A percentile compares a stretch with the other conserved stretches of the same genome.
Evolutionary conservation across 2,888 invertebrate genomes (phyloP).

Genomic region (Diarsia dahlii): DNA sequence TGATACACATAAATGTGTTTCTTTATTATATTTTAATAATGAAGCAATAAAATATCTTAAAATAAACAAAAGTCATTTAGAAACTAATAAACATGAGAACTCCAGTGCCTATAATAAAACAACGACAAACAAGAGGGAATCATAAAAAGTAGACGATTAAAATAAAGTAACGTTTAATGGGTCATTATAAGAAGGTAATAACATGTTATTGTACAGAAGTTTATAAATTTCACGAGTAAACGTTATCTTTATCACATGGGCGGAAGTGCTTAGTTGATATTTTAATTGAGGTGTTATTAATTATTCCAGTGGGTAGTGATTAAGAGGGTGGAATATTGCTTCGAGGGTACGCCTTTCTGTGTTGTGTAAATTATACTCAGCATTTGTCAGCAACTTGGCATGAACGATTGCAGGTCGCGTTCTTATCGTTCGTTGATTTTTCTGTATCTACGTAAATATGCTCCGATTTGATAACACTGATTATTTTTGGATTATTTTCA

Average conservation of each 20-base stretch:
- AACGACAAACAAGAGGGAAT: conserved; percentile 42
- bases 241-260: conserved; percentile 79
- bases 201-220: conserved; percentile 61
- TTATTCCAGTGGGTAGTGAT: conserved; percentile 85
- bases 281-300: conserved; percentile 89
- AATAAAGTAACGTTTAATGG: conserved; percentile 56
- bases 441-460: conserved; percentile 68
- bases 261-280: conserved; percentile 85
- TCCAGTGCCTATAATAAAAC: conserved; percentile 40
- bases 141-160: conserved; percentile 55
- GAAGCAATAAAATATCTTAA: conserved; percentile 15
- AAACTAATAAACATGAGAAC: conserved; percentile 46
- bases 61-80: conserved; percentile 27
- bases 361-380: conserved; percentile 60
- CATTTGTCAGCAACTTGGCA: conserved; percentile 66
- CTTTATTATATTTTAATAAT: conserved; percentile 10
- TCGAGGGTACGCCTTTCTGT: conserved; percentile 81
- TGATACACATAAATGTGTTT: not conserved
- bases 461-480: conserved; percentile 58
- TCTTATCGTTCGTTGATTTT: conserved; percentile 79
- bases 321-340: conserved; percentile 87
- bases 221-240: conserved; percentile 63
- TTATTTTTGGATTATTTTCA: conserved; percentile 64
- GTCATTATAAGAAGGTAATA: conserved; percentile 57
- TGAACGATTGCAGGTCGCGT: conserved; percentile 49